Percentiles rank a stretch among this genome's conserved stretches.
Evolutionary conservation across 2,888 invertebrate species (phyloP).

Genomic region (Sphaerophoria taeniata): DNA sequence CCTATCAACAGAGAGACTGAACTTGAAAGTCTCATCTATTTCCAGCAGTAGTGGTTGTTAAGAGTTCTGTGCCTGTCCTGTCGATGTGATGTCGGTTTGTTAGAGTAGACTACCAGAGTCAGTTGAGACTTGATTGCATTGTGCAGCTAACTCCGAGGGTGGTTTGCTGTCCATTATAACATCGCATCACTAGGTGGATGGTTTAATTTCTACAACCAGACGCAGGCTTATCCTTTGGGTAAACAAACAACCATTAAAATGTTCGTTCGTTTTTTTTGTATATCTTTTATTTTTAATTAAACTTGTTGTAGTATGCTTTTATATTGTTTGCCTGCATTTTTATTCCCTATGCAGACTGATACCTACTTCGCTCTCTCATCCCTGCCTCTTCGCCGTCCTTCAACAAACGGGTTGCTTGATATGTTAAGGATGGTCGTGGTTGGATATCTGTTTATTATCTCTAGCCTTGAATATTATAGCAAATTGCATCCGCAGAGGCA

Average conservation of each 20-base stretch:
- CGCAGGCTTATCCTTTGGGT: conserved; percentile 69
- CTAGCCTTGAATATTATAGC: conserved; percentile 54
- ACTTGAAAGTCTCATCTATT: neutral
- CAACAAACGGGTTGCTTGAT: conserved; percentile 39
- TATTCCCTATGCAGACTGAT: conserved; percentile 53
- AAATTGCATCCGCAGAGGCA: conserved; percentile 69
- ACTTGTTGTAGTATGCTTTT: conserved; percentile 21
- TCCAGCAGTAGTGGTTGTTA: neutral
- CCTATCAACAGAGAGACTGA: conserved; percentile 62
- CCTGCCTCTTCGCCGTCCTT: neutral
- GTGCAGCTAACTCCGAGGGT: conserved; percentile 34
- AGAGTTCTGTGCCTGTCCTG: too few species aligned
- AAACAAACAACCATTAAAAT: conserved; percentile 73
- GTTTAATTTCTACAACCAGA: conserved; percentile 72
- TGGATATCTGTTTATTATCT: neutral
- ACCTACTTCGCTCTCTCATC: conserved; percentile 25
- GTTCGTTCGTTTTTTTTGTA: conserved; percentile 24
- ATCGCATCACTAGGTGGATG: conserved; percentile 8
- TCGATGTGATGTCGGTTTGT: neutral
- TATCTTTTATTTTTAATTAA: conserved; percentile 21
- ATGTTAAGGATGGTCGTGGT: conserved; percentile 44
- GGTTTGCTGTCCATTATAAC: conserved; percentile 39
- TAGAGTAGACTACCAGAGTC: conserved; percentile 11
- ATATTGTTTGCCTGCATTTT: conserved; percentile 47
- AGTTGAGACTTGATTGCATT: conserved; percentile 63